Base-by-base conservation (phyloP, 2,113 vertebrate species). In the Callipepla squamata region DNA sequence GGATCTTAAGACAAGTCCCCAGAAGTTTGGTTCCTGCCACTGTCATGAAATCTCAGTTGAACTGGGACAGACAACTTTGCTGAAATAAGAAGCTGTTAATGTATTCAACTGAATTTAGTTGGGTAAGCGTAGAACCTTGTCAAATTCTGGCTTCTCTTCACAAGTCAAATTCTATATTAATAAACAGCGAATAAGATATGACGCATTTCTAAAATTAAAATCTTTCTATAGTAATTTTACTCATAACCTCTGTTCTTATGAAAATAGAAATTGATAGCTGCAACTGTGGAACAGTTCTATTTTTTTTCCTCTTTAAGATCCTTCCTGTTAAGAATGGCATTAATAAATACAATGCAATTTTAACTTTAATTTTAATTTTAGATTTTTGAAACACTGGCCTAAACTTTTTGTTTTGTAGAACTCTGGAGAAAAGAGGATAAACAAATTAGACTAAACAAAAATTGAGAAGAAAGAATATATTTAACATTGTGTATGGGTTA, bases 401-500 rank as follows among this genome's bases (percentile, higher is more conserved):
- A 70, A 89, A 45, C 51, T 68, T 66, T 62, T 58, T 76, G 21
- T 87, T 89, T 90, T 51, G 87, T n/a, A 92, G 94, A 61, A 85
- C 51, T 91, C 42, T 84, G 40, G 57, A 65, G 85, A 80, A 83
- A 85, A 89, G 7, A 53, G 48, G 84, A 68, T 82, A 69, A 94
- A 80, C 18, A 92, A 89, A 81, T 88, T 73, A 95, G 25, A 80
- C 45, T 82, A 67, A 93, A 62, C 23, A 88, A 44, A 95, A 93
- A 22, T 75, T 44, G 83, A 85, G 63, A 26, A 84, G 84, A 88
- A 47, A 73, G 34, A 89, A 73, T 90, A 58, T 90, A 87, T 80
- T 74, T 50, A 63, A 90, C 34, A 44, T 83, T 96, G 76, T 59
- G 81, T 93, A 80, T 96, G 96, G 95, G 97, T 97, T 98, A 97